These are phyloP conservation scores for Biston betularia DNA, from an alignment of 2,888 invertebrate species.

Conservation along the genomic window DNA sequence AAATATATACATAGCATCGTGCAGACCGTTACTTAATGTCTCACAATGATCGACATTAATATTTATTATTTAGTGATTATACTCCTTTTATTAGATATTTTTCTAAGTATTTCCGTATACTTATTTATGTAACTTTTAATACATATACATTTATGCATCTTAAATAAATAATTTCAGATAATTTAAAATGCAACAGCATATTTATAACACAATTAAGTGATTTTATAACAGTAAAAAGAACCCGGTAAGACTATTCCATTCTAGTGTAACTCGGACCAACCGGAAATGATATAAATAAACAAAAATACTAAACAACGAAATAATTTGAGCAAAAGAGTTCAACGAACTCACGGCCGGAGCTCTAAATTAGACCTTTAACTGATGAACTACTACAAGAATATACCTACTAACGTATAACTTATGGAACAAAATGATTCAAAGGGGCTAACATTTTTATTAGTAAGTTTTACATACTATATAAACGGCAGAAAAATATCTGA, in stretches of 20 bases:
- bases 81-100: too few relatives aligned
- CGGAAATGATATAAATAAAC: not conserved
- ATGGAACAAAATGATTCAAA: too few relatives aligned
- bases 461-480: not conserved
- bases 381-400: too few relatives aligned
- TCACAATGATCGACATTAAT: not conserved
- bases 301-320: not conserved
- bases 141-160: too few relatives aligned
- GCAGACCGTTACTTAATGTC: not conserved
- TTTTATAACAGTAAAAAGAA: too few relatives aligned
- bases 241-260: not conserved
- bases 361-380: constrained; percentile 3
- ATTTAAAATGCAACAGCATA: too few relatives aligned
- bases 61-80: not conserved
- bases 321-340: constrained; percentile 27
- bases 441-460: too few relatives aligned
- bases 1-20: not conserved
- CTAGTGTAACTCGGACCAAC: not conserved
- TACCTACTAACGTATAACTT: not conserved
- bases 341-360: constrained; percentile 19
- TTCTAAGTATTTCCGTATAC: too few relatives aligned
- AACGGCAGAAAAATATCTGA: not conserved
- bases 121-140: too few relatives aligned
- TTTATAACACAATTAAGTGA: too few relatives aligned
- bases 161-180: too few relatives aligned